Base-by-base conservation (phyloP, 2,888 invertebrate species). In the Pemphredon lugubris region DNA sequence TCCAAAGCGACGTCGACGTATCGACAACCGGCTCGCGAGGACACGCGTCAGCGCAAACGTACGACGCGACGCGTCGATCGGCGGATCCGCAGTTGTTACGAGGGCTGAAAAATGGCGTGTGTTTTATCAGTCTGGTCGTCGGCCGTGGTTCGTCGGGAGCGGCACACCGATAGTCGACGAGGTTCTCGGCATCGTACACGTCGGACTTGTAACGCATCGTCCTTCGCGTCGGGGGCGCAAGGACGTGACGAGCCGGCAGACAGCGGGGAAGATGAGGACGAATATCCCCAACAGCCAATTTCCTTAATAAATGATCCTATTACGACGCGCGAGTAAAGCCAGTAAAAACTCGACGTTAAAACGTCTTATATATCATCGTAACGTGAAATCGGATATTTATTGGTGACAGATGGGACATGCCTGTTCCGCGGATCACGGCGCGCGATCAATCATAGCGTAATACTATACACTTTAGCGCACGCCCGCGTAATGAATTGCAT, bases 301-400 rank as follows among this genome's bases (percentile, higher is more conserved):
- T 87, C 84, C 85, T 87, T 87, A 88, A 89, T 86, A 88, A 89
- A 89, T 88, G 89, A 87, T 85, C 83, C 88, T 84, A 89, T 89
- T 89, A 88, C 83, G 77, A 72, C 81, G 72, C 73, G 72, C 81
- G 69, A 71, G 73, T 7, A 75, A 26, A 75, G 72, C 75, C 58
- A 79, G 83, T 80, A 85, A 86, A 86, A 87, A 85, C 77, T 79
- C 74, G 70, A 75, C 86, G 85, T 84, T 86, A 85, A 88, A 87
- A 87, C 84, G 86, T 88, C 87, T 89, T 88, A 88, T 87, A 86
- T 84, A 87, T 89, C 88, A 87, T 85, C 83, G 85, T 82, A 86
- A 89, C 84, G 84, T 87, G 88, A 89, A 89, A 89, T 89, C 89
- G 88, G 88, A 89, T 89, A 89, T 89, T 89, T 89, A 89, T 89